Base-by-base conservation (phyloP, 2,113 vertebrate genomes). In the Pipra filicauda region DNA sequence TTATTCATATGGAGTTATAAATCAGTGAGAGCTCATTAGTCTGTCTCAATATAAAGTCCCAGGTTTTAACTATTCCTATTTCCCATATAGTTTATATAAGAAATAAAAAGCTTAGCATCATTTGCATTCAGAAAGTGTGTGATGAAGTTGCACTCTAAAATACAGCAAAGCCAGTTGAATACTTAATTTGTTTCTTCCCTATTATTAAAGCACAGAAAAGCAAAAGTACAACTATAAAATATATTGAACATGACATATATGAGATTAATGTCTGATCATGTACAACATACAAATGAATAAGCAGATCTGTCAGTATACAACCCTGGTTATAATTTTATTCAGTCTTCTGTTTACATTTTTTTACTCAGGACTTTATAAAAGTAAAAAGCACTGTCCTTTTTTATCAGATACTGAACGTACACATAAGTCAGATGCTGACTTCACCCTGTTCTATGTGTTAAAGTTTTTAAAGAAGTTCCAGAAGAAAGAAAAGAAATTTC, bases 21-120 rank as follows among this genome's bases (percentile, higher is more conserved):
- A 86, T 81, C 58, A 90, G 51, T 61, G 17, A 49, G 22, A 48
- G 39, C 35, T 74, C 51, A 65, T 95, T 88, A 79, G 21, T 86
- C 14, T 74, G 23, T 54, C 48, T 86, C 35, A 85, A 6, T 72
- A 79, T 58, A 41, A 78, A 84, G 28, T 84, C 43, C 6, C 37
- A 54, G 9, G n/a, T 93, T 96, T 91, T 93, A 91, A 85, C 82
- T 85, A 75, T 82, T 19, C 37, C 8, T 77, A 15, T 71, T 95
- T 85, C 33, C 61, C 21, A 41, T 69, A 58, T 12, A 87, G 12
- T 43, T 93, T 88, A 83, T 80, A 41, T 65, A 95, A 90, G 59
- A 94, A 85, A 91, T 85, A 89, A 93, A 94, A 70, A 77, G 17
- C 48, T 80, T 85, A 14, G 41, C 54, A 82, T 43, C 3, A 91